Percentiles rank a stretch among this genome's conserved stretches.
phyloP scores from a whole-genome alignment of 2,888 invertebrate genomes.

The Drosophila percnosoma region DNA sequence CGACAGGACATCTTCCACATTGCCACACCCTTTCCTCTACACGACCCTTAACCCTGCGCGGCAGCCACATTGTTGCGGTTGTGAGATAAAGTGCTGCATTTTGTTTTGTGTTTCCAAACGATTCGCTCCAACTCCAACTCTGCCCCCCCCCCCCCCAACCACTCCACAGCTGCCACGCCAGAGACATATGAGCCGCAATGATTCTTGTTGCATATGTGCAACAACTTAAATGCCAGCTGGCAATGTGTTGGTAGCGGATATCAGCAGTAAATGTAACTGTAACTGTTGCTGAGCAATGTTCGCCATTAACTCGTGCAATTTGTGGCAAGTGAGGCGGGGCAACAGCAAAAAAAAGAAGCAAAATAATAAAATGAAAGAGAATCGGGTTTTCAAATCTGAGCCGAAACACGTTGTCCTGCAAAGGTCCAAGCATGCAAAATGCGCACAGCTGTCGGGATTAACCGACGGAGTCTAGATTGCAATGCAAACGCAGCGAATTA shows the following conservation, averaged over 20 bases:
- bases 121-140: constrained; percentile 21
- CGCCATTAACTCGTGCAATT: constrained; percentile 44
- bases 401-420: constrained; percentile 4
- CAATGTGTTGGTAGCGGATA: constrained; percentile 17
- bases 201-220: constrained; percentile 64
- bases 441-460: constrained; percentile 73
- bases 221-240: constrained; percentile 65
- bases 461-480: constrained; percentile 53
- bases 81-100: constrained; percentile 68
- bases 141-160: background rate
- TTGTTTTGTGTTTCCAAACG: constrained; percentile 50
- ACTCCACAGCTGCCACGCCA: background rate
- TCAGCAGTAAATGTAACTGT: constrained; percentile 12
- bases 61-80: constrained; percentile 63
- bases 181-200: constrained; percentile 58
- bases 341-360: background rate
- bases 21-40: background rate
- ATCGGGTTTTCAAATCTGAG: background rate
- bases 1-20: constrained; percentile 2
- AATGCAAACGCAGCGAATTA: constrained; percentile 69
- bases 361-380: background rate
- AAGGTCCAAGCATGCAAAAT: constrained; percentile 55
- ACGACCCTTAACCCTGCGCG: background rate
- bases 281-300: constrained; percentile 6
- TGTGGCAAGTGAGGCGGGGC: constrained; percentile 55